A percentile compares a stretch with the other conserved stretches of the same genome.
Evolutionary conservation across 2,797 vertebrate species (phyloP).

Genomic region (Echiichthys vipera): DNA sequence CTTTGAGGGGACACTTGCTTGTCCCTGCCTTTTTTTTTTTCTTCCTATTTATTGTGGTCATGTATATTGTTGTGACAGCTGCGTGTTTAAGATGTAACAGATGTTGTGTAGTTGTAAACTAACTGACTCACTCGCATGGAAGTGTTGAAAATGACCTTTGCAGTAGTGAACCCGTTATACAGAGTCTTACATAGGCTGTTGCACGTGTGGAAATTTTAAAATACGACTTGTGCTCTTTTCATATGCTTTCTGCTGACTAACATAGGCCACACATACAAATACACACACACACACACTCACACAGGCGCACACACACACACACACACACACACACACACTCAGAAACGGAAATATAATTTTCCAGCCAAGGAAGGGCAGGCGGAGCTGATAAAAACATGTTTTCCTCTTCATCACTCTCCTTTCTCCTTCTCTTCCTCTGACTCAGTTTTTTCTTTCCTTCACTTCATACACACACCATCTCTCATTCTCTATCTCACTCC

Average conservation of each 20-base stretch:
- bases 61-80: slow-evolving; percentile 7
- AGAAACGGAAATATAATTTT: slow-evolving; percentile 55
- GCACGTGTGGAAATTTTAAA: slow-evolving; percentile 48
- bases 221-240: slow-evolving; percentile 36
- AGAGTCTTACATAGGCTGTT: slow-evolving; percentile 2
- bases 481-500: not conserved
- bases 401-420: slow-evolving; percentile 55
- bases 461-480: slow-evolving; percentile 20
- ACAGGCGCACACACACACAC: slow-evolving; percentile 18
- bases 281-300: slow-evolving; percentile 28
- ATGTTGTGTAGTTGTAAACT: not conserved
- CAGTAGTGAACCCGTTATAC: slow-evolving; percentile 3
- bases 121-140: not conserved
- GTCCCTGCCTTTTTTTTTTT: not conserved
- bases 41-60: not conserved
- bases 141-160: slow-evolving; percentile 37
- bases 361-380: slow-evolving; percentile 63
- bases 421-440: slow-evolving; percentile 56
- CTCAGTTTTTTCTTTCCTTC: slow-evolving; percentile 39
- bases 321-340: slow-evolving; percentile 13
- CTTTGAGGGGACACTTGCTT: not conserved
- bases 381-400: slow-evolving; percentile 61
- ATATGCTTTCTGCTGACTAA: slow-evolving; percentile 55
- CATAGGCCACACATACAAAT: slow-evolving; percentile 27
- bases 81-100: not conserved